Conservation (phyloP, 2,888 invertebrate genomes). For the Calephelis perditalis region DNA sequence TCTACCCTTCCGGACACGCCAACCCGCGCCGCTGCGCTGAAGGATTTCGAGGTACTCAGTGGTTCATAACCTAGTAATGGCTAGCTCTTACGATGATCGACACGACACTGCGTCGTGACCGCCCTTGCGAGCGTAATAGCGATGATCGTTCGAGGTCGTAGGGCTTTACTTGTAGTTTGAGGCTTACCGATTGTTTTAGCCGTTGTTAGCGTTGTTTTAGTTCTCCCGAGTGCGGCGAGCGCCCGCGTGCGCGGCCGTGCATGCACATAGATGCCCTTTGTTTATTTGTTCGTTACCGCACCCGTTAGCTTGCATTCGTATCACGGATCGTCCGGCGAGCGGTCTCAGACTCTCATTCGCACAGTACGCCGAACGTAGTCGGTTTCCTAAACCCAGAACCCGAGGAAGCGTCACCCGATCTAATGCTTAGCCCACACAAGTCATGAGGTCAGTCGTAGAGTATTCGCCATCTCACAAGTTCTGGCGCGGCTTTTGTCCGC, state of each 20-base stretch:
- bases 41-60: conserved; percentile 92
- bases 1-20: conserved; percentile 85
- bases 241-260: conserved; percentile 72
- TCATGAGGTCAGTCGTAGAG: conserved; percentile 74
- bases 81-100: conserved; percentile 68
- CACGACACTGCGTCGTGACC: conserved; percentile 58
- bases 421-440: conserved; percentile 56
- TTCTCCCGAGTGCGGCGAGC: conserved; percentile 74
- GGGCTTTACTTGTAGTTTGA: conserved; percentile 79
- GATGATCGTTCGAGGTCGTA: conserved; percentile 75
- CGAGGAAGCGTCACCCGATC: conserved; percentile 56
- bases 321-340: conserved; percentile 70
- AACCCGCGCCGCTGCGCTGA: conserved; percentile 82
- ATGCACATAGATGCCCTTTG: conserved; percentile 76
- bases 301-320: conserved; percentile 74
- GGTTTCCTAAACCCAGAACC: conserved; percentile 52
- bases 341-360: conserved; percentile 63
- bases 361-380: conserved; percentile 53
- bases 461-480: conserved; percentile 79
- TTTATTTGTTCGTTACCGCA: conserved; percentile 75
- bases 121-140: conserved; percentile 59
- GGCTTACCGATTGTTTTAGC: conserved; percentile 79
- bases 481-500: conserved; percentile 50
- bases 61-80: conserved; percentile 75
- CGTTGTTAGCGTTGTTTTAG: conserved; percentile 78